Conservation (phyloP, 2,113 vertebrate genomes). For the Asarcornis scutulata region DNA sequence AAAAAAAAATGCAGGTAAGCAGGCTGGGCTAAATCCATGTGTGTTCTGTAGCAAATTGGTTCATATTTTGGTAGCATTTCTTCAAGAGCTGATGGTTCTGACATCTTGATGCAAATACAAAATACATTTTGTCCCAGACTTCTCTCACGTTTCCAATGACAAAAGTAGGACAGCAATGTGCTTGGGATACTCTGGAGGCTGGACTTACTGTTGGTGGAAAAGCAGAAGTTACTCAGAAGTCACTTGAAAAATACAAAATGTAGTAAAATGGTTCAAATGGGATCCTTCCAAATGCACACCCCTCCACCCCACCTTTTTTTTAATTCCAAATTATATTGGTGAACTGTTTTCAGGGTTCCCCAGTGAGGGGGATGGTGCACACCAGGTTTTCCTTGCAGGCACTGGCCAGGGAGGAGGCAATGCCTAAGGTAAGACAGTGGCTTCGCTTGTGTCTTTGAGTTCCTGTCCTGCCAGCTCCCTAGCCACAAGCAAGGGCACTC, state of each 20-base stretch:
- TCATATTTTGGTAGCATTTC: neutral
- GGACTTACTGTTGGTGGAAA: neutral
- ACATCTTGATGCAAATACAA: neutral
- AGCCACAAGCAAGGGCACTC: neutral
- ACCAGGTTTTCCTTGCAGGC: neutral
- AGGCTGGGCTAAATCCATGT: neutral
- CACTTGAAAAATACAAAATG: neutral
- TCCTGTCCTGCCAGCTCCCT: neutral
- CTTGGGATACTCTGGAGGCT: neutral
- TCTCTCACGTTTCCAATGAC: neutral
- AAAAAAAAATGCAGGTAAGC: neutral
- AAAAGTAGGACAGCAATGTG: neutral
- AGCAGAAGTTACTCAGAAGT: neutral
- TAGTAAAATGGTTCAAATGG: neutral
- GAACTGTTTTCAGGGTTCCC: neutral
- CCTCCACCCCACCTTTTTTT: accelerated
- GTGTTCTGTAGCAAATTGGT: neutral
- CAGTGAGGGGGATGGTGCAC: neutral
- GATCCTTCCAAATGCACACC: neutral
- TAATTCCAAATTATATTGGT: neutral
- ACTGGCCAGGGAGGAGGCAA: neutral
- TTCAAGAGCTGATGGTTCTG: neutral
- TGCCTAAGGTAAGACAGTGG: accelerated
- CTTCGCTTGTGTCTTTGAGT: neutral
- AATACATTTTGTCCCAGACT: neutral